Base-by-base conservation (phyloP, 1,140 invertebrate genomes). In the Helicorthomorpha holstii region DNA sequence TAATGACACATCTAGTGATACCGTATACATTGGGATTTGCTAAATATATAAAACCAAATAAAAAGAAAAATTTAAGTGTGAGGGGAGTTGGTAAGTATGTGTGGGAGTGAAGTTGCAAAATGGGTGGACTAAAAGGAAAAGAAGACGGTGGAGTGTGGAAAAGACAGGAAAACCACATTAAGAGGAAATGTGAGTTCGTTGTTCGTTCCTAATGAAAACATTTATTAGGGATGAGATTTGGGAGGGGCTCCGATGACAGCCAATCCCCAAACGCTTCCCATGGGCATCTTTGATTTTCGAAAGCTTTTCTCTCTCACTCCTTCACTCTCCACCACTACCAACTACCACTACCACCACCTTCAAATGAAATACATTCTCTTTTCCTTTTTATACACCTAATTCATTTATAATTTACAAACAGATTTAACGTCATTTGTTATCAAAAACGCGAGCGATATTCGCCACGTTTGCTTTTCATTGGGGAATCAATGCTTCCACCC, bases 161-260 rank as follows among this genome's bases (percentile, higher is more conserved):
- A 53, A 57, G 56, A 60, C 59, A 60, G 48, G 55, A 55, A 60
- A 60, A 60, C 59, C 59, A 57, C 59, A 60, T 60, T 60, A 60
- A 60, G 57, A 59, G 52, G 56, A 60, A 60, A 60, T 60, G 59
- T 55, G 54, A 45, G 54, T 59, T 57, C 52, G 50, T 34, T 60
- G 59, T 60, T 41, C 41, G 3, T 50, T 7, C n/a, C 7, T 16
- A 52, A 25, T 26, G 41, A 51, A 16, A 19, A 24, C 16, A n/a
- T 27, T 48, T 27, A 16, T 49, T 19, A n/a, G 38, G 21, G 24
- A 27, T 16, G 49, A 44, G 14, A 3, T 16, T 42, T n/a, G 42
- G 38, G 45, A 16, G 45, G 10, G 10, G 4, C 49, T 4, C 44
- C 51, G 7, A 34, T 34, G 29, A 34, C 29, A 34, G 29, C 7